phyloP scores from a whole-genome alignment of 1,140 invertebrate genomes.

The Polypedilum vanderplanki region DNA sequence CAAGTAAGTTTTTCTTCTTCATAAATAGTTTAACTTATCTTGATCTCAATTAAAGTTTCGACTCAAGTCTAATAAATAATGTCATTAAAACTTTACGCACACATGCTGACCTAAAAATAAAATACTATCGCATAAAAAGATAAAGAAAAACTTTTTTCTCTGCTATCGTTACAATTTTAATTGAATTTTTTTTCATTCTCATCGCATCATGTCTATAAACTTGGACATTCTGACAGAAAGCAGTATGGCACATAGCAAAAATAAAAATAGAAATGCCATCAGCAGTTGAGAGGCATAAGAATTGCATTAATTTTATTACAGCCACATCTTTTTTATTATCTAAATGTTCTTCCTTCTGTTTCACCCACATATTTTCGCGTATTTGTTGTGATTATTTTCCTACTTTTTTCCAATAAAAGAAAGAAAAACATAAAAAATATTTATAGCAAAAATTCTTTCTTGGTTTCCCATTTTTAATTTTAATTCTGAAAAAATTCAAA shows the following conservation, averaged over 20 bases:
- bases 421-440: no score
- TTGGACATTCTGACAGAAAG: no score
- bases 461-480: no score
- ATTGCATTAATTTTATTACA: constrained; percentile 28
- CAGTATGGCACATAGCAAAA: not conserved
- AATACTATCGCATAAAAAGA: no score
- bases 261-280: not conserved
- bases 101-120: not conserved
- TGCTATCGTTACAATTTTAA: not conserved
- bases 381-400: no score
- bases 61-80: not conserved
- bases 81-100: no score
- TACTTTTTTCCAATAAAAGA: no score
- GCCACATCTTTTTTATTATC: not conserved
- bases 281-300: constrained; percentile 11
- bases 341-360: no score
- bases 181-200: not conserved
- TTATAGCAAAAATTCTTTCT: no score
- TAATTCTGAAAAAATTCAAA: no score
- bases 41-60: not conserved
- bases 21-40: not conserved
- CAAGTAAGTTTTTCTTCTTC: constrained; percentile 43
- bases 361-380: no score
- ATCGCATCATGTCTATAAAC: not conserved
- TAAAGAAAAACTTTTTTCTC: not conserved